Conservation (phyloP, 2,888 invertebrate species). For the Drosophila buzzatii region DNA sequence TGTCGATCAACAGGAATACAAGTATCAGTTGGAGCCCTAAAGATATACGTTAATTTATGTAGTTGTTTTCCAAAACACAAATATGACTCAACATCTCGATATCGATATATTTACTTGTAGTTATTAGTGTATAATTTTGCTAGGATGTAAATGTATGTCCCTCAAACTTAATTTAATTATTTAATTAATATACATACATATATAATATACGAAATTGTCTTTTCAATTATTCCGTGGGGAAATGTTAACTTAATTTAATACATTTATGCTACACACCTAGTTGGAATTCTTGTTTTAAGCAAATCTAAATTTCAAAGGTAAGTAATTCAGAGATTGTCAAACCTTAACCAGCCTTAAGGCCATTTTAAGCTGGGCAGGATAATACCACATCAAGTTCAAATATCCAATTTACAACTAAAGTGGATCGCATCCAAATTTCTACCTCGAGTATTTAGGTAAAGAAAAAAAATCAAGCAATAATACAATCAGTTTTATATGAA, state of each 20-base stretch:
- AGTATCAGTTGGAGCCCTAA: slow-evolving; percentile 57
- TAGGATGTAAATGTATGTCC: slow-evolving; percentile 83
- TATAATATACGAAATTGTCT: slow-evolving; percentile 64
- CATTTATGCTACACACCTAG: neutral
- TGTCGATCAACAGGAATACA: slow-evolving; percentile 55
- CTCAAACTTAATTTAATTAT: slow-evolving; percentile 81
- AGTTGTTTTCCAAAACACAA: slow-evolving; percentile 71
- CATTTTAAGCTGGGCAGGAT: too few relatives aligned
- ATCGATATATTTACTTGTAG: slow-evolving; percentile 79
- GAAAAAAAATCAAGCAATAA: neutral
- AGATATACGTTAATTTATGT: slow-evolving; percentile 72
- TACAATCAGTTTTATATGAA: neutral
- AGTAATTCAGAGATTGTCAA: neutral
- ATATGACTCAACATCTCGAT: slow-evolving; percentile 75
- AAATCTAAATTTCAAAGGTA: neutral
- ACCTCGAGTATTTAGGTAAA: neutral
- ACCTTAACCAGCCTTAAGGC: too few relatives aligned
- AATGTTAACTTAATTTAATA: neutral
- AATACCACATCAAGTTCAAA: too few relatives aligned
- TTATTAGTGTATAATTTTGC: slow-evolving; percentile 81
- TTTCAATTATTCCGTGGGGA: slow-evolving; percentile 17
- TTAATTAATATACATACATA: slow-evolving; percentile 77
- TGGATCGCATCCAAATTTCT: neutral
- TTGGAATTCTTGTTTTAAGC: neutral
- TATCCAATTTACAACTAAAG: neutral